Base-by-base conservation (phyloP, 2,888 invertebrate species). In the Drosophila mettleri region DNA sequence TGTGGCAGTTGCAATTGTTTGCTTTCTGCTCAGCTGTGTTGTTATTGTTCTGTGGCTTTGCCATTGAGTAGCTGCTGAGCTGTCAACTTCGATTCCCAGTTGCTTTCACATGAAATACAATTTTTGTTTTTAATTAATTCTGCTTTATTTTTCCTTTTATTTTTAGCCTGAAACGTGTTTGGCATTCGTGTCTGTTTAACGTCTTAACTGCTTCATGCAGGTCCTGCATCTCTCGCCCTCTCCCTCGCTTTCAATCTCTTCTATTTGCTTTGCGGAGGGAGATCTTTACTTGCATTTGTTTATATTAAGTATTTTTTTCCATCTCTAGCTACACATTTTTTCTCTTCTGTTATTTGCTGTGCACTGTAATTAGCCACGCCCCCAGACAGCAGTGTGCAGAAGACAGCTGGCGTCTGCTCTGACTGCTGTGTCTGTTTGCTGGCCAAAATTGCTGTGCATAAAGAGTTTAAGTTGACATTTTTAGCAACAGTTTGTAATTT, bases 401-500 rank as follows among this genome's bases (percentile, higher is more conserved):
- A 53, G 84, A 78, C 75, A 75, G 78, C 84, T 86, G 76, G 81
- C 68, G 53, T 49, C 68, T 75, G 65, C 67, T 20, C 8, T 12
- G 27, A 39, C 69, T 74, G 62, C 18, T 2, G 9, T 45, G 9
- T 16, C 45, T 27, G 10, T 39, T 29, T 74, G 64, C 55, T 67
- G 74, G 51, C 70, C 54, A 74, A 78, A 77, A 73, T 73, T 73
- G 61, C 63, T 64, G 43, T 64, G 78, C 77, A 85, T 88, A 88
- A 86, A 85, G 72, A 78, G 89, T 87, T 86, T 78, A 75, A 62
- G 77, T 85, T 86, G 87, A 86, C 87, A 86, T 87, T 87, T 79
- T 76, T 66, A 69, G 64, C 82, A 82, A 85, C 78, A 85, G 88
- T 89, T 87, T 89, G 84, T 88, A 89, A 86, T 89, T 88, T 88